Base-by-base conservation (phyloP, 2,888 invertebrate genomes). In the Acholoe squamosa region DNA sequence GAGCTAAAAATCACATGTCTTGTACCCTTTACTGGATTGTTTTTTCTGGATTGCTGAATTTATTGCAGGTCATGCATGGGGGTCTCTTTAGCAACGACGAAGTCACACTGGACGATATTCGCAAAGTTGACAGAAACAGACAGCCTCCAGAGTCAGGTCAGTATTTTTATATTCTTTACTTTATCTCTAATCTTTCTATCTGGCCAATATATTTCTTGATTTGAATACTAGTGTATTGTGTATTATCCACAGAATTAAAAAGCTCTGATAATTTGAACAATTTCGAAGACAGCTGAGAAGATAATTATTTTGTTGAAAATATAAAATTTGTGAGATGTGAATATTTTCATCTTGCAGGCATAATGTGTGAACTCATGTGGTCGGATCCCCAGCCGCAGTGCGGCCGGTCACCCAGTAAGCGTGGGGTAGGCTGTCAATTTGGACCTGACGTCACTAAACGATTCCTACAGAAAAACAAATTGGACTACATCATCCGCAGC, bases 281-380 rank as follows among this genome's bases (percentile, higher is more conserved):
- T n/a, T n/a, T n/a, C n/a, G n/a, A n/a, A n/a, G n/a, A n/a, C n/a
- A n/a, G n/a, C n/a, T n/a, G n/a, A n/a, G n/a, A n/a, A n/a, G n/a
- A n/a, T n/a, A n/a, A n/a, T n/a, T n/a, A n/a, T n/a, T n/a, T n/a
- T n/a, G n/a, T n/a, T n/a, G n/a, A n/a, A n/a, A n/a, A n/a, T n/a
- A n/a, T n/a, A n/a, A n/a, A n/a, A n/a, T n/a, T 86, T 84, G 19
- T n/a, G 43, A 43, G 43, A 43, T 43, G 43, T 43, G 43, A 3
- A 3, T 43, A 10, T 43, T 43, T 43, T 43, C 5, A 43, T 28
- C n/a, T 93, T 92, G 0, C 95, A 97, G 97, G 97, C 92, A 97
- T 98, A 92, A 99, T 99, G 99, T 99, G 99, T 96, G 99, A 99
- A 96, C 96, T 99, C 90, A 96, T 99, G 28, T 99, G 99, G 99